A percentile compares a stretch with the other conserved stretches of the same genome.
phyloP scores from a whole-genome alignment of 2,113 vertebrate species.

The Coregonus clupeaformis region DNA sequence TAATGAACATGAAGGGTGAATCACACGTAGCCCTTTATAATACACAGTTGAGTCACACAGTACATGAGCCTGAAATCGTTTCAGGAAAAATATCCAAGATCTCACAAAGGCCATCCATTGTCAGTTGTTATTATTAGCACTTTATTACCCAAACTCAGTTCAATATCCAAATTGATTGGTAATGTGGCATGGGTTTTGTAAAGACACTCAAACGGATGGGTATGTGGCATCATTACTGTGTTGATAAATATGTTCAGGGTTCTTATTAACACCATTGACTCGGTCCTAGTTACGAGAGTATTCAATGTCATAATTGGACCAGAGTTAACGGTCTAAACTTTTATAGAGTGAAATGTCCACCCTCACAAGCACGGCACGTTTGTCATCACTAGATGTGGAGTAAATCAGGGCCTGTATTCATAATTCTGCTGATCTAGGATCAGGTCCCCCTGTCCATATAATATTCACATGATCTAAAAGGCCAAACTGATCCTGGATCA shows the following conservation, averaged over 20 bases:
- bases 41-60: slow-evolving; percentile 52
- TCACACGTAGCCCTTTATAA: slow-evolving; percentile 28
- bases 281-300: neutral
- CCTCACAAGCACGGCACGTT: neutral
- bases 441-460: too few species aligned
- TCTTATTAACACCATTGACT: neutral
- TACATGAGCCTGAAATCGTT: slow-evolving; percentile 34
- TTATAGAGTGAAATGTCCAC: neutral
- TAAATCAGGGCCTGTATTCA: too few species aligned
- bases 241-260: neutral
- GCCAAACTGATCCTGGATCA: too few species aligned
- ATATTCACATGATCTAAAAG: too few species aligned
- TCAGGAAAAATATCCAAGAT: slow-evolving; percentile 11
- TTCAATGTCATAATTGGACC: neutral
- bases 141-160: neutral
- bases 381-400: neutral
- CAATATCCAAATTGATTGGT: too few species aligned
- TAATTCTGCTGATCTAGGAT: too few species aligned
- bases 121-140: neutral
- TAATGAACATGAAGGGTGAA: slow-evolving; percentile 52
- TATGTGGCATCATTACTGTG: neutral
- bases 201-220: neutral
- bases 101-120: neutral
- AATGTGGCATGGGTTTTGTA: neutral
- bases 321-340: neutral